Base-by-base conservation (phyloP, 2,888 invertebrate species). In the Brachyopa scutellaris region DNA sequence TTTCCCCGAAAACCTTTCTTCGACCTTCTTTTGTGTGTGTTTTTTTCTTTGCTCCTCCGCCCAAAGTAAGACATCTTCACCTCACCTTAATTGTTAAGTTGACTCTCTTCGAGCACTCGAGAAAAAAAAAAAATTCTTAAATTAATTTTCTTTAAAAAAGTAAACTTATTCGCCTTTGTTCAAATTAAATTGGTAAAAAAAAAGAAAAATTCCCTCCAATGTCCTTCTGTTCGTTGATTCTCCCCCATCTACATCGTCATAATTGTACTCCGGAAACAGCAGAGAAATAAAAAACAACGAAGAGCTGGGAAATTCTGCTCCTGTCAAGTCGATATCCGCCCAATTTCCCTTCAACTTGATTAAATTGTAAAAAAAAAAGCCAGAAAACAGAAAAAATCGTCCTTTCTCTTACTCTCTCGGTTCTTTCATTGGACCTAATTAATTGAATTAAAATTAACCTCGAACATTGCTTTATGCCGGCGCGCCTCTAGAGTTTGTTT, bases 261-360 rank as follows among this genome's bases (percentile, higher is more conserved):
- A 78, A 78, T 78, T 70, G 78, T 78, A 42, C 36, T 66, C 49
- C 13, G 67, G 45, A 74, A 57, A 59, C 26, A 53, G 26, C 57
- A 42, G 29, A 23, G 23, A 33, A 64, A 38, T 26, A 57, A 15
- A 21, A 64, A 38, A 1, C 23, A 29, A 53, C 11, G 49, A 61
- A 51, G n/a, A 62, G 62, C 45, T 70, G 38, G 36, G 13, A 15
- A 69, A 47, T 61, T 36, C 33, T 38, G 57, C 47, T 49, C 23
- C 17, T 70, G 64, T 70, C 80, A 74, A 59, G 69, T 74, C 74
- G 69, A 80, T 80, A 80, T 74, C 74, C 80, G 69, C 74, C 80
- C 74, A 74, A 80, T 80, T 80, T 74, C 69, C 80, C 74, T 70
- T 57, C 69, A 51, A 62, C 40, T 69, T 69, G 67, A 74, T 74